Evolutionary conservation across 2,888 invertebrate species (phyloP).

Genomic region (Acleris holmiana): DNA sequence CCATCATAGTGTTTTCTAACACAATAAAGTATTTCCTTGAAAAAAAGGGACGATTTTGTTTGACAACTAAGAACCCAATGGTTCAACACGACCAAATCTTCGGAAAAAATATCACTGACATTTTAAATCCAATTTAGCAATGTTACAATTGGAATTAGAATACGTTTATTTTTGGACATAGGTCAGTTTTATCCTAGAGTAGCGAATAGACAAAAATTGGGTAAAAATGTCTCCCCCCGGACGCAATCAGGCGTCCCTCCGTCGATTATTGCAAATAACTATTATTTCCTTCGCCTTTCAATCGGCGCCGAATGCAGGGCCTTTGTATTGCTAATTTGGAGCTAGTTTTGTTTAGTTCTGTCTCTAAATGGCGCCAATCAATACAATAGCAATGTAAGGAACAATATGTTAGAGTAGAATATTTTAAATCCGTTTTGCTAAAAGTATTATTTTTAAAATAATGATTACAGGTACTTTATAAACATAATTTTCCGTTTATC

Average conservation of each 20-base stretch:
- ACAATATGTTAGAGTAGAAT: neutral
- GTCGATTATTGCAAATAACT: slow-evolving; percentile 79
- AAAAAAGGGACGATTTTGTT: too few relatives aligned
- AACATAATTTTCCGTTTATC: too few relatives aligned
- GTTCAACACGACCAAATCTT: neutral
- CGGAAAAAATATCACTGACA: neutral
- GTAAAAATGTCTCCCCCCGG: slow-evolving; percentile 65
- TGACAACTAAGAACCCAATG: neutral
- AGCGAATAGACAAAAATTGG: slow-evolving; percentile 57
- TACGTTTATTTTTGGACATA: too few relatives aligned
- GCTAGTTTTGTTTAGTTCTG: slow-evolving; percentile 66
- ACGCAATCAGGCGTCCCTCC: slow-evolving; percentile 82
- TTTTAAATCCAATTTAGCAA: too few relatives aligned
- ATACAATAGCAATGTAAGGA: neutral
- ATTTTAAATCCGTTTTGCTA: neutral
- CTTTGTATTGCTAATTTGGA: slow-evolving; percentile 77
- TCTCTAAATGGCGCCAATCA: slow-evolving; percentile 13
- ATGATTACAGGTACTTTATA: too few relatives aligned
- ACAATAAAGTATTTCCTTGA: too few relatives aligned
- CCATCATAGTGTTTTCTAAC: too few relatives aligned
- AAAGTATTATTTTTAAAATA: too few relatives aligned
- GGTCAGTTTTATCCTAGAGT: too few relatives aligned
- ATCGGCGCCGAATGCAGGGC: slow-evolving; percentile 66
- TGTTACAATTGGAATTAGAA: too few relatives aligned
- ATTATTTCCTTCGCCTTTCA: slow-evolving; percentile 76